Evolutionary conservation across 2,113 vertebrate species (phyloP).

Genomic region (Mustelus asterias): DNA sequence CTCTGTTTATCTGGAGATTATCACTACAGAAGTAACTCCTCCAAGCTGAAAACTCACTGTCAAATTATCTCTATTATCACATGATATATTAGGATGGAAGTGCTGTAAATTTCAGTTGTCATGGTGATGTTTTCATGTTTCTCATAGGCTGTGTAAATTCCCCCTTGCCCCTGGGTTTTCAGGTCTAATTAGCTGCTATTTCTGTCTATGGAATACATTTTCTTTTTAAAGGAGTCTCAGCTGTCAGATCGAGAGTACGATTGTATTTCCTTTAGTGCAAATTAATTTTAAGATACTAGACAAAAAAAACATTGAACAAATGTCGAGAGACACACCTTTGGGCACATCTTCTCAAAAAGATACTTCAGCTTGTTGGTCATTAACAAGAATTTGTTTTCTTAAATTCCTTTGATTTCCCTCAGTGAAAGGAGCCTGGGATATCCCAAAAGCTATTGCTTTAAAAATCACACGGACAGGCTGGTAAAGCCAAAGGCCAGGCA

Average conservation of each 20-base stretch:
- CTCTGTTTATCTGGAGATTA: slow-evolving; percentile 27
- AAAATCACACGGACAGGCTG: background rate
- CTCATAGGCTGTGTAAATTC: background rate
- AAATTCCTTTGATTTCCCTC: background rate
- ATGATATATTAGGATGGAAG: slow-evolving; percentile 58
- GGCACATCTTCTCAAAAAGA: background rate
- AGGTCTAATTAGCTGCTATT: slow-evolving; percentile 59
- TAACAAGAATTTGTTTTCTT: background rate
- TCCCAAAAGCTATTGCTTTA: background rate
- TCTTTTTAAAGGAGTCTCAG: slow-evolving; percentile 47
- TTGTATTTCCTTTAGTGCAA: slow-evolving; percentile 41
- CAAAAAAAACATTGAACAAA: slow-evolving; percentile 2
- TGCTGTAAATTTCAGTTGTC: slow-evolving; percentile 57
- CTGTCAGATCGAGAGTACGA: slow-evolving; percentile 43
- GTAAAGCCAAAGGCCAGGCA: background rate
- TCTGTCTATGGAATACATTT: slow-evolving; percentile 47
- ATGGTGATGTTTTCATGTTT: slow-evolving; percentile 52
- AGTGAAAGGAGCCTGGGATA: background rate
- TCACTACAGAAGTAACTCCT: background rate
- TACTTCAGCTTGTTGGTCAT: background rate
- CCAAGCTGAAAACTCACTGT: slow-evolving; percentile 41
- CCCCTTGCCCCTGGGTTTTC: slow-evolving; percentile 56
- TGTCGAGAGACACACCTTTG: background rate
- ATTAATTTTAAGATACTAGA: slow-evolving; percentile 44
- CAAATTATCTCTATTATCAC: slow-evolving; percentile 52